These are phyloP conservation scores for Carposina sasakii DNA, from an alignment of 1,140 invertebrate species.

Conservation along the genomic window DNA sequence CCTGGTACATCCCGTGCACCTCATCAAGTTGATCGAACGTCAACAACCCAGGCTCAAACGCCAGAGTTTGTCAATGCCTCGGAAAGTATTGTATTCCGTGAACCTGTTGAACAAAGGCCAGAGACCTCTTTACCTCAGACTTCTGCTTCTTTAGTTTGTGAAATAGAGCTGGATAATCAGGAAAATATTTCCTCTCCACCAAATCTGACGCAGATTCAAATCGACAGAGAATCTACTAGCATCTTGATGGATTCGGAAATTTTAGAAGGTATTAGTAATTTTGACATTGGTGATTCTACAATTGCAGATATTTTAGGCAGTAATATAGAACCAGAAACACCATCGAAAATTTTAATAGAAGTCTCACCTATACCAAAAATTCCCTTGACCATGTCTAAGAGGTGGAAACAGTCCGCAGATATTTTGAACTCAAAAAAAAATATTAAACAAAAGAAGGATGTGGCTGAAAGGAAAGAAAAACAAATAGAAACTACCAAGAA, in stretches of 20 bases:
- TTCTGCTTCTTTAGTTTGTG: too few species aligned
- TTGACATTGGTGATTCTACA: conserved; percentile 19
- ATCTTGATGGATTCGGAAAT: conserved; percentile 21
- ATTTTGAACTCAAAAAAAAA: conserved; percentile 31
- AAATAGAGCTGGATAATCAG: too few species aligned
- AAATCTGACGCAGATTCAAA: conserved; percentile 7
- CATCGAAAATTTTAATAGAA: conserved; percentile 31
- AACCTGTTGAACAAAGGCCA: too few species aligned
- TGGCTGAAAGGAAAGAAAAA: conserved; percentile 18
- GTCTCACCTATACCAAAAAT: conserved; percentile 32
- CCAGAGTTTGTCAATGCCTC: too few species aligned
- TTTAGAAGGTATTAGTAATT: conserved; percentile 23
- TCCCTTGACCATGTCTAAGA: conserved; percentile 22
- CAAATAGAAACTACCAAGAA: conserved; percentile 14
- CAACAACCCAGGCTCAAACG: conserved; percentile 5
- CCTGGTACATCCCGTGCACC: too few species aligned
- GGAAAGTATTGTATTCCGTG: conserved; percentile 8
- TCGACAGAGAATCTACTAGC: conserved; percentile 17
- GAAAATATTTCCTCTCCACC: conserved; percentile 14
- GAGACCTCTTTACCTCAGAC: conserved; percentile 18
- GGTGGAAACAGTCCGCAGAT: conserved; percentile 28
- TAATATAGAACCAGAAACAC: conserved; percentile 28
- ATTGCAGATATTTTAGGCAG: conserved; percentile 15
- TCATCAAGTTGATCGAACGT: conserved; percentile 7
- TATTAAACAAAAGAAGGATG: conserved; percentile 23